phyloP scores from a whole-genome alignment of 2,797 vertebrate species.

The Cyprinodon diabolis region DNA sequence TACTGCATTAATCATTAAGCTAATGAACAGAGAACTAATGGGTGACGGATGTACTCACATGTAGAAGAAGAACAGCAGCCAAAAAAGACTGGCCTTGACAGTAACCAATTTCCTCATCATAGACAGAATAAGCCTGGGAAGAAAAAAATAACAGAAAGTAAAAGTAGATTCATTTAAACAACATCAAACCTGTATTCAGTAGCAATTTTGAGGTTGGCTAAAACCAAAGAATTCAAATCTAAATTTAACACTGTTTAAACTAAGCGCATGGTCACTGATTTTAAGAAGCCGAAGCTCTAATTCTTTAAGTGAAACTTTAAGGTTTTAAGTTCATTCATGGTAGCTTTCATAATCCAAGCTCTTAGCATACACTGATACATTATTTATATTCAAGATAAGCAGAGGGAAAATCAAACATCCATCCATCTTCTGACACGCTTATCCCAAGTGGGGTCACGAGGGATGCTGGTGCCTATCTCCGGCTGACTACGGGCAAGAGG shows the following conservation, averaged over 20 bases:
- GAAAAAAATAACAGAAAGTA: conserved; percentile 5
- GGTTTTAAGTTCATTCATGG: not conserved
- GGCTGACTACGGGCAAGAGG: no score
- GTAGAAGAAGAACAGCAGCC: conserved; percentile 94
- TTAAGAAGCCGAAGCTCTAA: not conserved
- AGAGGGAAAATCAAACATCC: not conserved
- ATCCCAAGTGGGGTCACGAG: no score
- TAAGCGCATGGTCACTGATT: not conserved
- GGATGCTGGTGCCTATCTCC: no score
- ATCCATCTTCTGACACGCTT: no score
- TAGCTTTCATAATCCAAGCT: no score
- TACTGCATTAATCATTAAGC: not conserved
- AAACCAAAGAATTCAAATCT: not conserved
- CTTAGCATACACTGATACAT: not conserved
- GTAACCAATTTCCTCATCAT: conserved; percentile 97
- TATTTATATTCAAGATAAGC: not conserved
- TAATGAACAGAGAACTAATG: not conserved
- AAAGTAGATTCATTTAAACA: not conserved
- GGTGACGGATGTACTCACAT: conserved; percentile 84
- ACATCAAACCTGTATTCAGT: not conserved
- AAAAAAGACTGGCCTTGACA: conserved; percentile 99
- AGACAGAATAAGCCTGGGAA: conserved; percentile 93
- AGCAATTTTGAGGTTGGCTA: not conserved
- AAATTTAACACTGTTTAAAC: not conserved
- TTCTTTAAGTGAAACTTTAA: not conserved